Evolutionary conservation across 2,113 vertebrate species (phyloP), one percentile per base, ranked within the genome.

Genomic region (Nannospalax galili): DNA sequence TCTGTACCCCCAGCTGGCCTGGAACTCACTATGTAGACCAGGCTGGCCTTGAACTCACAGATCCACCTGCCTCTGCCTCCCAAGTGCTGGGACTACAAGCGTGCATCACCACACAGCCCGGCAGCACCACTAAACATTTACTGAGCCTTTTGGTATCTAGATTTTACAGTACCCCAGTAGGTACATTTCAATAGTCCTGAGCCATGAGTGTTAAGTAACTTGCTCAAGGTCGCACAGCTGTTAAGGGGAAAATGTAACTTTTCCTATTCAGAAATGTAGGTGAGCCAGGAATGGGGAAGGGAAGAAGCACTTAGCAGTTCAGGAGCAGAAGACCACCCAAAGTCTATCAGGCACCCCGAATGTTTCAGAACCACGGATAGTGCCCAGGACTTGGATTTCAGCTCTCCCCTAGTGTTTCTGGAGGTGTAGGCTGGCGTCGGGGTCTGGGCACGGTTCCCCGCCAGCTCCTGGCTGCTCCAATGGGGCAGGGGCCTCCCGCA

Each of bases 401-500:
- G 19, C 1, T 0, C 9, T 30, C 30, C 6, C 48, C 58, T 30
- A 0, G 79, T 7, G 1, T 80, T 82, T 48, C 72, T 81, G 42
- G 26, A 42, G 72, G 78, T 77, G 58, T n/a, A 16, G 62, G 1
- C 2, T 67, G 96, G 74, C 73, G 35, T 80, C 65, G 1, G 40
- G 67, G 40, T 88, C 70, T 45, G 85, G 62, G 16, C 87, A 69
- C 28, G 81, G 81, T 93, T 90, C 62, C 56, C 11, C 14, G 45
- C 84, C 20, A 64, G 80, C 91, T 85, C 28, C 14, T 4, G 26
- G 40, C 92, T 67, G 95, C 92, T 94, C 96, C 94, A 95, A 84
- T 82, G 91, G 95, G 94, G 96, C 58, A 93, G 94, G 97, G 95
- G 95, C 95, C 94, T 56, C 92, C 91, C 60, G 94, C 78, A 87